Conservation (phyloP, 2,888 invertebrate genomes). For the Fragum fragum region DNA sequence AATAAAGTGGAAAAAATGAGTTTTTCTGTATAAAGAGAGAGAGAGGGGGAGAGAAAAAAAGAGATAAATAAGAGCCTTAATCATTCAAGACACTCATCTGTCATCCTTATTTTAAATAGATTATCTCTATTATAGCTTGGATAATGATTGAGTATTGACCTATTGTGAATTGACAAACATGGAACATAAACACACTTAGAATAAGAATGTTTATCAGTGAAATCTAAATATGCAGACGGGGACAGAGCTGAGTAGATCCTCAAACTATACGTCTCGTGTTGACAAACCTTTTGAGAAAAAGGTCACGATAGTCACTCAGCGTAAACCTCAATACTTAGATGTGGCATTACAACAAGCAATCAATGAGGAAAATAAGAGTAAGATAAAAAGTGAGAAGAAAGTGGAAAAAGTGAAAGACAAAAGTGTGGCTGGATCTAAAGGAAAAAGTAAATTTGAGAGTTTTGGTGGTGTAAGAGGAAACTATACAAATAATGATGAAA, state of each 20-base stretch:
- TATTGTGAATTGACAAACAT: slow-evolving; percentile 32
- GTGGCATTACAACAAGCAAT: slow-evolving; percentile 52
- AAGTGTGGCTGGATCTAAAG: slow-evolving; percentile 35
- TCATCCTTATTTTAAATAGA: slow-evolving; percentile 1
- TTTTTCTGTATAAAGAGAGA: too few species aligned
- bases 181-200: slow-evolving; percentile 17
- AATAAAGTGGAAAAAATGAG: too few species aligned
- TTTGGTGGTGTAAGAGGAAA: slow-evolving; percentile 5
- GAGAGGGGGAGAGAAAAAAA: too few species aligned
- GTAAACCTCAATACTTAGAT: slow-evolving; percentile 48
- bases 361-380: slow-evolving; percentile 18
- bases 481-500: not conserved
- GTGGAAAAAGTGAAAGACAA: slow-evolving; percentile 15
- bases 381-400: slow-evolving; percentile 11
- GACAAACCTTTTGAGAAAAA: slow-evolving; percentile 51
- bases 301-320: slow-evolving; percentile 2
- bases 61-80: not conserved
- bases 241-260: slow-evolving; percentile 51
- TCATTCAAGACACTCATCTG: not conserved
- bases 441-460: slow-evolving; percentile 20
- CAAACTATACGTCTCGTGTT: slow-evolving; percentile 37
- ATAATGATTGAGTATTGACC: slow-evolving; percentile 45
- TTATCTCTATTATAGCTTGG: not conserved
- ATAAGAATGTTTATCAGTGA: slow-evolving; percentile 45
- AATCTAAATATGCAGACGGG: slow-evolving; percentile 61